Base-by-base conservation (phyloP, 1,140 invertebrate species). In the Eriosoma lanigerum region DNA sequence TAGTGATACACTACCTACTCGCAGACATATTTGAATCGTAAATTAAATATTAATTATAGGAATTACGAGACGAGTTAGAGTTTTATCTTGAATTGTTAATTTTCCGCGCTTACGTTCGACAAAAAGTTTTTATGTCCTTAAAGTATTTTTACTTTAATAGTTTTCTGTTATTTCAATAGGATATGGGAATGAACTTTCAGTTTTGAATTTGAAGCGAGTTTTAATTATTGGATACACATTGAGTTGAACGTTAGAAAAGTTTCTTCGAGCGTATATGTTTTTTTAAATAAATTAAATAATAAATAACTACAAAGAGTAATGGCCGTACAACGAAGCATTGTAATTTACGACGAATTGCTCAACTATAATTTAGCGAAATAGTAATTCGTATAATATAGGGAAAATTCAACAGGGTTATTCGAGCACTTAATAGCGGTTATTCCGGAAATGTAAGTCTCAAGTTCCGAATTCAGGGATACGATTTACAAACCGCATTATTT, bases 401-500 rank as follows among this genome's bases (percentile, higher is more conserved):
- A 8, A 21, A 66, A 44, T 13, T 4, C 12, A 44, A n/a, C 32
- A 19, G 32, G 62, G 64, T 68, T 64, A 64, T 64, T 38, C 29
- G 62, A 64, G 62, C 32, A 46, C 38, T 46, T 44, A 68, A 68
- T 46, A 24, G 64, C n/a, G 32, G 64, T 68, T 6, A 19, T 32
- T 24, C 38, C 13, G 64, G 64, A 24, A 68, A 68, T n/a, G 38
- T 15, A 38, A n/a, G 64, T 46, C n/a, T 44, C 38, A n/a, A 24
- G n/a, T 66, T 21, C 38, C n/a, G 64, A 68, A 32, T 32, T 32
- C 60, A 10, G n/a, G 60, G 32, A 46, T 70, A 26, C 50, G 50
- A 70, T 70, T 70, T 70, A 50, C 66, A 70, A 70, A 68, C 64
- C 66, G 26, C 44, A 50, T 48, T n/a, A n/a, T n/a, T n/a, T 50